phyloP scores from a whole-genome alignment of 2,888 invertebrate genomes.

The Drosophila hawaiiensis region DNA sequence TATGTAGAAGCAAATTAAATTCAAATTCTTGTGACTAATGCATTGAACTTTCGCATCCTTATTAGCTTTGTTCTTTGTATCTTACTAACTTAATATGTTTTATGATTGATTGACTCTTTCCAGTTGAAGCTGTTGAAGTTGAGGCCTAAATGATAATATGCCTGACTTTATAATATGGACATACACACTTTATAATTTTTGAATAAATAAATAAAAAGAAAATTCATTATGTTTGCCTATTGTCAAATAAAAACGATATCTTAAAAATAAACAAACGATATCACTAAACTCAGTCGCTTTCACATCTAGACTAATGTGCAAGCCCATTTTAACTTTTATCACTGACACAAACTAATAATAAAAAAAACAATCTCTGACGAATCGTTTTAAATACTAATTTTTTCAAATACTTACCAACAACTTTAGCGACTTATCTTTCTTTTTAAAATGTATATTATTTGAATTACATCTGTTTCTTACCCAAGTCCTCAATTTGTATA shows the following conservation, averaged over 20 bases:
- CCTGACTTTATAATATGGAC: conserved; percentile 81
- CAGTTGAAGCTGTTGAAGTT: conserved; percentile 85
- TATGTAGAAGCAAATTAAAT: conserved; percentile 26
- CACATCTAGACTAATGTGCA: conserved; percentile 55
- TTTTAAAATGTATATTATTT: conserved; percentile 5
- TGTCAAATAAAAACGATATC: conserved; percentile 58
- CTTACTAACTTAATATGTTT: conserved; percentile 83
- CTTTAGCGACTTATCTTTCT: conserved; percentile 1
- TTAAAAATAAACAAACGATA: conserved; percentile 63
- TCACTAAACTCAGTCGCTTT: conserved; percentile 61
- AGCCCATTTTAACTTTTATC: conserved; percentile 17
- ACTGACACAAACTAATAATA: conserved; percentile 13
- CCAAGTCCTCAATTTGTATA: neutral
- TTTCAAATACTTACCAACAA: conserved; percentile 1
- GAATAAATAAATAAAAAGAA: conserved; percentile 69
- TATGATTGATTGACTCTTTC: conserved; percentile 85
- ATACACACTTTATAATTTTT: conserved; percentile 66
- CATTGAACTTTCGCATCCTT: conserved; percentile 65
- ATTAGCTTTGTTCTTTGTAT: conserved; percentile 71
- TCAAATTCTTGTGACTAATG: conserved; percentile 70
- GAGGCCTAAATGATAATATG: conserved; percentile 84
- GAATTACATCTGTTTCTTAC: conserved; percentile 5
- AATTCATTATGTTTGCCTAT: conserved; percentile 68
- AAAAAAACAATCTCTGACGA: conserved; percentile 20
- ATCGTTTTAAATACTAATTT: conserved; percentile 18